Conservation (phyloP, 1,140 invertebrate species). For the Asbolus verrucosus region DNA sequence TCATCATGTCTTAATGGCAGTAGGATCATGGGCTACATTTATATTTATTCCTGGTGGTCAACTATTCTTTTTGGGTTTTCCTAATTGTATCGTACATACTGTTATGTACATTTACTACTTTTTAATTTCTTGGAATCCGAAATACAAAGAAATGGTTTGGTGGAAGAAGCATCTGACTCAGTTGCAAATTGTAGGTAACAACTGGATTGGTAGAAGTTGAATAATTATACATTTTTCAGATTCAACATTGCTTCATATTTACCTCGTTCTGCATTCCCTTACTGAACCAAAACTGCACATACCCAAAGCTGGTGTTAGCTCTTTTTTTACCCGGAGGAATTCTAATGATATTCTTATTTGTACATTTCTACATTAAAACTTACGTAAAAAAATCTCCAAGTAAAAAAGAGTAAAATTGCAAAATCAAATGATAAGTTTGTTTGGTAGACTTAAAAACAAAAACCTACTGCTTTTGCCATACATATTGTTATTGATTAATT, state of each 20-base stretch:
- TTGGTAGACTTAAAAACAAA: too few relatives aligned
- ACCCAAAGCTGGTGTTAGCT: constrained; percentile 72
- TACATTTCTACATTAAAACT: constrained; percentile 85
- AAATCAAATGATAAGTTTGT: too few relatives aligned
- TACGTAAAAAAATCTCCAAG: constrained; percentile 70
- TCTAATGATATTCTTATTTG: constrained; percentile 84
- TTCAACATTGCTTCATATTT: constrained; percentile 79
- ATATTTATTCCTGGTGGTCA: constrained; percentile 77
- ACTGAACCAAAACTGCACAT: constrained; percentile 78
- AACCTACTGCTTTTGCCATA: too few relatives aligned
- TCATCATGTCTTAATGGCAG: constrained; percentile 84
- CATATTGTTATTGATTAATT: too few relatives aligned
- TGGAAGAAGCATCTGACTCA: constrained; percentile 84
- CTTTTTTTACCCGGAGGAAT: constrained; percentile 76
- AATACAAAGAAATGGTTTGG: constrained; percentile 74
- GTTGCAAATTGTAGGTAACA: constrained; percentile 61
- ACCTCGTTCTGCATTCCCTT: constrained; percentile 75
- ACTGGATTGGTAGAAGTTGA: too few relatives aligned
- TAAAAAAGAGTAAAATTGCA: too few relatives aligned
- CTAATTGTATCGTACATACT: constrained; percentile 83
- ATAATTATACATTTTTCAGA: constrained; percentile 63
- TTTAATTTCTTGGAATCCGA: constrained; percentile 72
- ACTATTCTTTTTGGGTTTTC: constrained; percentile 70
- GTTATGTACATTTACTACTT: constrained; percentile 89
- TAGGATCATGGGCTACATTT: constrained; percentile 72